Base-by-base conservation (phyloP, 1,140 invertebrate species). In the Drosophila subobscura region DNA sequence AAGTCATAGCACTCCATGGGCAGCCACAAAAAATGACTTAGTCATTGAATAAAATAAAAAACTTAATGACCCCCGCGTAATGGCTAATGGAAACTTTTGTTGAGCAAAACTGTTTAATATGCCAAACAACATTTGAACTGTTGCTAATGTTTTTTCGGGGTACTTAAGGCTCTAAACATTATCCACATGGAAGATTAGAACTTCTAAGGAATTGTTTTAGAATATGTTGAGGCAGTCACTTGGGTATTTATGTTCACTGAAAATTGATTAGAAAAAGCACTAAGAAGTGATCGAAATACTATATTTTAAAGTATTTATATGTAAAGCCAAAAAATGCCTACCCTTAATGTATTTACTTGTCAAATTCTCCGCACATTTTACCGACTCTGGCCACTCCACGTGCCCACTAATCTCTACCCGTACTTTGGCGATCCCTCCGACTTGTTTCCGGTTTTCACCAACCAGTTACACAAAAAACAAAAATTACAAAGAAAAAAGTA, bases 51-150 rank as follows among this genome's bases (percentile, higher is more conserved):
- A 23, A 22, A 49, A 47, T 68, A 47, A 68, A 67, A 61, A 41
- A n/a, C 41, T n/a, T 67, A 55, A 68, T 54, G 65, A 46, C 61
- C 23, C 7, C 27, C 6, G n/a, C 40, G 49, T 50, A 65, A 37
- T 37, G 7, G 59, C 54, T 67, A 40, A 54, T 68, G 61, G 65
- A 68, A 68, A 68, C 65, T 68, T 67, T 68, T 66, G 45, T 20
- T 41, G 49, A 25, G 16, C 27, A 1, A 54, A 40, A 67, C 49
- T 67, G 42, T 33, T 68, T 67, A 41, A 40, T 67, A 68, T 68
- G 65, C 61, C 49, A 55, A 41, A 46, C 64, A 67, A 29, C 41
- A n/a, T 42, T 10, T 23, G 7, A 63, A 8, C 8, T 64, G 4
- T 16, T 25, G 29, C 8, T 25, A 67, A 45, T 67, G 37, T 63